These are phyloP conservation scores for Procambarus virginalis DNA, from an alignment of 1,140 invertebrate species.

Conservation along the genomic window DNA sequence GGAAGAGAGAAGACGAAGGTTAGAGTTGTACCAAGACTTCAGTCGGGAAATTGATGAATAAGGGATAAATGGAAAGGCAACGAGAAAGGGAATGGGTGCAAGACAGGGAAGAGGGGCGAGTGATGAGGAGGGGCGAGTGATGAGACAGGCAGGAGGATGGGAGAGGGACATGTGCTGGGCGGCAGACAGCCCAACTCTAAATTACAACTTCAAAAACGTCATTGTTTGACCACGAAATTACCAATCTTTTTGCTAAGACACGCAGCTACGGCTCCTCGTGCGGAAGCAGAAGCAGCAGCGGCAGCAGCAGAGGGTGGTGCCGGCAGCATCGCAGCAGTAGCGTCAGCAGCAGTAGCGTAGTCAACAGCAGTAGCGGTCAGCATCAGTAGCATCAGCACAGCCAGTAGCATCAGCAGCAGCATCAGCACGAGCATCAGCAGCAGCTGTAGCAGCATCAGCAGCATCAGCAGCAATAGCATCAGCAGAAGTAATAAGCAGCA, in stretches of 20 bases:
- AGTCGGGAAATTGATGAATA: too few relatives aligned
- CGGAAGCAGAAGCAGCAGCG: neutral
- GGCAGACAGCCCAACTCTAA: neutral
- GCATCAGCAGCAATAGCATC: too few relatives aligned
- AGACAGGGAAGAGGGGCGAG: neutral
- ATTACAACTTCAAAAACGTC: neutral
- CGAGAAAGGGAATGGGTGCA: neutral
- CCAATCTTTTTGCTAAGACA: neutral
- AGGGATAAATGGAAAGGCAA: neutral
- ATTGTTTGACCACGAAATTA: neutral
- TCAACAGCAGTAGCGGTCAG: too few relatives aligned
- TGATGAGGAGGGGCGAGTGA: neutral
- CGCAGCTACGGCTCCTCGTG: neutral
- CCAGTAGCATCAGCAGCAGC: too few relatives aligned
- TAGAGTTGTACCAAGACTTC: neutral
- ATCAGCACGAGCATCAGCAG: too few relatives aligned
- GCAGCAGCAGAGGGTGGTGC: too few relatives aligned
- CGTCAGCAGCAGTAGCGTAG: too few relatives aligned
- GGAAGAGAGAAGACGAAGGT: neutral
- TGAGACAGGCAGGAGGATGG: neutral
- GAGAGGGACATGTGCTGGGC: neutral
- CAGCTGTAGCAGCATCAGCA: too few relatives aligned
- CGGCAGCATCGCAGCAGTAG: too few relatives aligned
- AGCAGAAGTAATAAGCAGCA: too few relatives aligned
- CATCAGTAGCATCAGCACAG: too few relatives aligned